Percentiles rank a stretch among this genome's conserved stretches.
These are phyloP conservation scores for Synanceia verrucosa DNA, from an alignment of 2,797 vertebrate species.

Conservation along the genomic window DNA sequence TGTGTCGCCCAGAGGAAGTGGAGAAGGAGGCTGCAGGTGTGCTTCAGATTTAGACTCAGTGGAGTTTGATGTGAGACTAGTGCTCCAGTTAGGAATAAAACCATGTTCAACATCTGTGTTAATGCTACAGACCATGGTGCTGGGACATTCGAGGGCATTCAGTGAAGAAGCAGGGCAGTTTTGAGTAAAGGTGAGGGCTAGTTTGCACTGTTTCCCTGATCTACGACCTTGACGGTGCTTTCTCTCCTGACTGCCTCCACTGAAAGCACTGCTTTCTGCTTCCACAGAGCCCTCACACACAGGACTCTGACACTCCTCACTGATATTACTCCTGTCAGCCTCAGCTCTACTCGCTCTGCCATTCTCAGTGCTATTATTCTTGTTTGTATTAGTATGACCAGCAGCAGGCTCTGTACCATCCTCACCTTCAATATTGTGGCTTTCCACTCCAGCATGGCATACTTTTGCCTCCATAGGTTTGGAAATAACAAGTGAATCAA, in stretches of 20 bases:
- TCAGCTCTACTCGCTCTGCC: slow-evolving; percentile 1
- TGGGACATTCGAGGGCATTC: slow-evolving; percentile 27
- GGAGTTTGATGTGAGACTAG: slow-evolving; percentile 14
- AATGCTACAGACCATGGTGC: background rate
- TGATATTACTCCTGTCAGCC: slow-evolving; percentile 7
- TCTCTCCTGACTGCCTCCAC: slow-evolving; percentile 71
- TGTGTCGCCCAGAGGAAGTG: slow-evolving; percentile 3
- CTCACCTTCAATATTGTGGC: background rate
- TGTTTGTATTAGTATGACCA: background rate
- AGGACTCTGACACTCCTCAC: slow-evolving; percentile 44
- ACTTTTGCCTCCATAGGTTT: slow-evolving; percentile 1
- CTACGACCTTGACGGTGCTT: slow-evolving; percentile 79
- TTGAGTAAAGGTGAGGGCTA: slow-evolving; percentile 88
- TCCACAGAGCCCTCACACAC: slow-evolving; percentile 47
- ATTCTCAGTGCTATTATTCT: background rate
- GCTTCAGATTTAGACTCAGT: background rate
- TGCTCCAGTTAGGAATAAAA: background rate
- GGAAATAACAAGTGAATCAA: slow-evolving; percentile 5
- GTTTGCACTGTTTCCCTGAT: slow-evolving; percentile 83
- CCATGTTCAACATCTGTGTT: slow-evolving; percentile 3
- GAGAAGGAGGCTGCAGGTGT: background rate
- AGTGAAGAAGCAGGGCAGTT: slow-evolving; percentile 61
- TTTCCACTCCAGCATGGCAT: slow-evolving; percentile 5
- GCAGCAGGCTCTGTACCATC: background rate
- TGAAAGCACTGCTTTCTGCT: slow-evolving; percentile 30